Evolutionary conservation across 1,140 invertebrate species (phyloP).

Genomic region (Solenopsis invicta): DNA sequence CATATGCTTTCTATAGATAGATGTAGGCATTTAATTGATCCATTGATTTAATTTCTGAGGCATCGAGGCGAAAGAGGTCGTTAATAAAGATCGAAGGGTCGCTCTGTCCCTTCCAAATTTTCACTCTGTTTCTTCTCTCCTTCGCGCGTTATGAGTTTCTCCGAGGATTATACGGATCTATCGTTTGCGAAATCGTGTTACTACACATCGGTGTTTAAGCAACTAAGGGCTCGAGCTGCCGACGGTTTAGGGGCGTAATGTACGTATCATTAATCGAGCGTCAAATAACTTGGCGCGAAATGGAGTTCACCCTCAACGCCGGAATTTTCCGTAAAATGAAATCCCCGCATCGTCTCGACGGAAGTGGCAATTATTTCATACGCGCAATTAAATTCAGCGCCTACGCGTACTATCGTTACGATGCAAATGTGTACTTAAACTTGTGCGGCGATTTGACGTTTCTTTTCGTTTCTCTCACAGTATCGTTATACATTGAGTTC

Average conservation of each 20-base stretch:
- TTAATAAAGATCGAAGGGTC: conserved; percentile 57
- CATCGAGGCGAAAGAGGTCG: neutral
- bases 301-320: conserved; percentile 67
- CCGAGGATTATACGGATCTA: conserved; percentile 74
- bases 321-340: conserved; percentile 73
- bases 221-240: conserved; percentile 68
- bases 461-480: neutral
- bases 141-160: conserved; percentile 63
- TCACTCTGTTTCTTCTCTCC: conserved; percentile 63
- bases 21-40: neutral
- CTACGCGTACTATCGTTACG: conserved; percentile 25
- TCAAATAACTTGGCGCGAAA: conserved; percentile 76
- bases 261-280: conserved; percentile 78
- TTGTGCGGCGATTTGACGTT: conserved; percentile 24
- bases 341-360: conserved; percentile 24
- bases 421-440: conserved; percentile 37
- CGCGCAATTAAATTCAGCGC: conserved; percentile 24
- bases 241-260: conserved; percentile 73
- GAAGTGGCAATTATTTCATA: conserved; percentile 19
- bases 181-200: conserved; percentile 77
- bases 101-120: conserved; percentile 63
- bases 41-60: conserved; percentile 30
- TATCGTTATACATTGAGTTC: neutral
- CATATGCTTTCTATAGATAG: neutral
- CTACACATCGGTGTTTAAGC: conserved; percentile 71